Evolutionary conservation across 2,113 vertebrate species (phyloP).

Genomic region (Mustelus asterias): DNA sequence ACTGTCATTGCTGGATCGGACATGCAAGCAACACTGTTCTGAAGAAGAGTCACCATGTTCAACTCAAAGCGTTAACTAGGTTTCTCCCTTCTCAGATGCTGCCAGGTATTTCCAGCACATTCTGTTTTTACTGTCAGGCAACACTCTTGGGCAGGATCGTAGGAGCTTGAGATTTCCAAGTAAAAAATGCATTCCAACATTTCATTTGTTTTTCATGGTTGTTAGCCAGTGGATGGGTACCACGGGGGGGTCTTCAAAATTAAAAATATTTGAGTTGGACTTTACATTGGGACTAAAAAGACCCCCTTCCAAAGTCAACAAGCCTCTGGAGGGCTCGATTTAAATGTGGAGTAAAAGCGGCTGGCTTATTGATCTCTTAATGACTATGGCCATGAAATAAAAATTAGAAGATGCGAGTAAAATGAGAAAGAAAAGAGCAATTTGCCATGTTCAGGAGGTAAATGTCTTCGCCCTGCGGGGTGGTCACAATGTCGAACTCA

Average conservation of each 20-base stretch:
- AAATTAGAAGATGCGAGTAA: neutral
- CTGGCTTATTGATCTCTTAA: neutral
- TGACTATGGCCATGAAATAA: neutral
- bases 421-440: neutral
- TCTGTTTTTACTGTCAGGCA: neutral
- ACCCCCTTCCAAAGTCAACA: neutral
- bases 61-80: neutral
- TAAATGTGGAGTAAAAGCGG: neutral
- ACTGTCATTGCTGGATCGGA: neutral
- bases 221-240: neutral
- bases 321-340: neutral
- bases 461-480: neutral
- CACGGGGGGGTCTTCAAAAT: neutral
- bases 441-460: neutral
- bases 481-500: neutral
- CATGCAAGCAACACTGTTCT: neutral
- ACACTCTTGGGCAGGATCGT: neutral
- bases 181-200: neutral
- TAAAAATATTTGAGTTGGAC: neutral
- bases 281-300: neutral
- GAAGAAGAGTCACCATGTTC: neutral
- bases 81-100: neutral
- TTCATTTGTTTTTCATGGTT: slow-evolving; percentile 16
- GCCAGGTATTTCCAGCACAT: neutral
- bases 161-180: neutral